Evolutionary conservation across 2,888 invertebrate genomes (phyloP), one percentile per base, ranked within the genome.

Genomic region (Unio delphinus): DNA sequence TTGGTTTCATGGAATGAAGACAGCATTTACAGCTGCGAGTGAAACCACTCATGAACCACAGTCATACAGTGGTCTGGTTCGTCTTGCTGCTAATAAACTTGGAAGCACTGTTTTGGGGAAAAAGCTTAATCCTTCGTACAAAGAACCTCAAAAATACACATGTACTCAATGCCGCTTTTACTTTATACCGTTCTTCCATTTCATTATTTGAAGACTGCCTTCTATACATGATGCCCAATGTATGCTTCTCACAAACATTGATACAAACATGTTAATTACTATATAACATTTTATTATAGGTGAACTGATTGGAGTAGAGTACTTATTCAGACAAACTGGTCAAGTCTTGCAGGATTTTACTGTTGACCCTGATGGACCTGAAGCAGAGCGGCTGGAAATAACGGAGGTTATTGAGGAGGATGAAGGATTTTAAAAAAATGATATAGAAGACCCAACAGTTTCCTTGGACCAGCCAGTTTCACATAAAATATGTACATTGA

Each of bases 251-350:
- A 1, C 26, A 8, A 11, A 7, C 28, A 26, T 20, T 17, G 26
- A 30, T 55, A 55, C n/a, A 26, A 18, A 61, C 26, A 26, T 18
- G 17, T 55, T 64, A 64, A 64, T 18, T 28, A 20, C 28, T 60
- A 15, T 45, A 28, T 7, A 15, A 70, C 0, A 71, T 26, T 55
- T 56, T 60, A 20, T 23, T 66, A 55, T 55, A 73, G 78, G 79
- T 15, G 80, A 80, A 61, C 68, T 77, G 17, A 66, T 79, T 30
- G 77, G 80, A 7, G 55, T 80, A 0, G 70, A 80, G 69, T 77
- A 80, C 55, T 65, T 80, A 26, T 79, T 73, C 45, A 30, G 30
- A 20, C 76, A 78, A 64, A 71, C 76, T 58, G 68, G 73, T 15
- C 11, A 77, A 26, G 61, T 28, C 17, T 18, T 69, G 4, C 66